Evolutionary conservation across 2,113 vertebrate species (phyloP), one percentile per base, ranked within the genome.

Genomic region (Puntigrus tetrazona): DNA sequence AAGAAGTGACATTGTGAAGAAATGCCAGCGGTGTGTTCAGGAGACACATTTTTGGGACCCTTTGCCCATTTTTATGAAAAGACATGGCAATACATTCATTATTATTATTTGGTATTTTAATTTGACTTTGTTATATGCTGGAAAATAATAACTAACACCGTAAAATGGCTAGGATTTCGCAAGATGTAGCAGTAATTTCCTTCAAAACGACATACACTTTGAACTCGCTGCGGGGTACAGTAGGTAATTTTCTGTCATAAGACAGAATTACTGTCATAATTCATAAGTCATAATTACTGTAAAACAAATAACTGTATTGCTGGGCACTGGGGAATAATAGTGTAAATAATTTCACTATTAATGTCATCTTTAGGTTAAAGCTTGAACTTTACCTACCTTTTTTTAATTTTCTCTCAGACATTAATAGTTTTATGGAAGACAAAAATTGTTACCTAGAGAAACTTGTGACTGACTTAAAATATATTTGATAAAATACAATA

Each of bases 1-100:
- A 88, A 72, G 75, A 80, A 82, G 81, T 88, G 87, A 88, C 87
- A 86, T 86, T 84, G 84, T 84, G 81, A 84, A 83, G 61, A 88
- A 86, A 80, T 69, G 61, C 76, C 78, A 55, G 69, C 25, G 78
- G 84, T 70, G 50, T 18, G 55, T 52, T 47, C 45, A 10, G 38
- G 52, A 69, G 57, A 72, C 86, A 77, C 29, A 14, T 9, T 78
- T 38, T n/a, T 59, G 20, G 20, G 31, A 36, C 9, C 34, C 9
- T 36, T 59, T 78, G 7, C 13, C 20, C 4, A 14, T 41, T 78
- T 78, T 9, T 63, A 16, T 1, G 36, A 18, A 63, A 25, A 63
- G 7, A 79, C n/a, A 59, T n/a, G 6, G 22, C 13, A 55, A 55
- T n/a, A 43, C 6, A 41, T 3, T 75, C 25, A 45, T 27, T 80